Conservation (phyloP, 2,888 invertebrate genomes). For the Odontocerum albicorne region DNA sequence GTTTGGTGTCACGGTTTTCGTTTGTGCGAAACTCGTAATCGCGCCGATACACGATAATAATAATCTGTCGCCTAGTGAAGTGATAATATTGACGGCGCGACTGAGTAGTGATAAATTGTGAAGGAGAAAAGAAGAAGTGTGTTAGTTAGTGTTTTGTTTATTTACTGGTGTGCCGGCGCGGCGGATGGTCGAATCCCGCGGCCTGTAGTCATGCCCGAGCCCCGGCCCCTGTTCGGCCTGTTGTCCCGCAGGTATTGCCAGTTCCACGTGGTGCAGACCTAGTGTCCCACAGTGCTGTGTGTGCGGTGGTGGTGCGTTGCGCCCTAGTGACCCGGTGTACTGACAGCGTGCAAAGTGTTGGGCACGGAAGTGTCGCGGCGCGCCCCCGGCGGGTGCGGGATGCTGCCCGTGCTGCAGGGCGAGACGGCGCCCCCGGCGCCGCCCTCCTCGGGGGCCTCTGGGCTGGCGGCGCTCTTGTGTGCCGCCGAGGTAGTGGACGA, state of each 20-base stretch:
- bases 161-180: not conserved
- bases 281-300: conserved; percentile 8
- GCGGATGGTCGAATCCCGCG: not conserved
- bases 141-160: not conserved
- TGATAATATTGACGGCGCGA: too few species aligned
- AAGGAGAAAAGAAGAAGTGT: not conserved
- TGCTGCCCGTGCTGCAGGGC: conserved; percentile 56
- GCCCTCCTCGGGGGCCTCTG: conserved; percentile 53
- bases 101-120: not conserved
- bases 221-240: conserved; percentile 7
- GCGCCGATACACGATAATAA: too few species aligned
- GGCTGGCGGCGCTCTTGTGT: conserved; percentile 49
- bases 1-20: too few species aligned
- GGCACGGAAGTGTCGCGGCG: conserved; percentile 22
- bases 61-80: too few species aligned
- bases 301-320: conserved; percentile 27
- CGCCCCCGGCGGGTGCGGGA: conserved; percentile 42
- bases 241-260: conserved; percentile 30
- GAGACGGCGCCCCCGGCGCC: conserved; percentile 52
- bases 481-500: conserved; percentile 55
- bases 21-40: too few species aligned
- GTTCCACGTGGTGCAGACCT: conserved; percentile 35
- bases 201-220: conserved; percentile 5
- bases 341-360: conserved; percentile 38
- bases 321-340: conserved; percentile 36